phyloP scores from a whole-genome alignment of 1,140 invertebrate genomes.

The Euura saliciscinereae region DNA sequence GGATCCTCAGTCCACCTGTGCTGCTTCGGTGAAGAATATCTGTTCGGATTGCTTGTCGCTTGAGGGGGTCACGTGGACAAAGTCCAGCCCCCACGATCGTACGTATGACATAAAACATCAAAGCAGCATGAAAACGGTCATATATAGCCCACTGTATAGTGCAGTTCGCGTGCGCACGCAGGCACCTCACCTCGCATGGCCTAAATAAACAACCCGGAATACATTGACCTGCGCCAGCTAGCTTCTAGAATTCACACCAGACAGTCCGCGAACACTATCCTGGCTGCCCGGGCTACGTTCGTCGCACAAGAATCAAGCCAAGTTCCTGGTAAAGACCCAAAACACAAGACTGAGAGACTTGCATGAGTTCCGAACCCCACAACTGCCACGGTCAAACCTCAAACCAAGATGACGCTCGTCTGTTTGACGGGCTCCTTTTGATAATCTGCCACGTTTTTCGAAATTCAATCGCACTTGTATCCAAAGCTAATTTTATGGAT shows the following conservation, averaged over 20 bases:
- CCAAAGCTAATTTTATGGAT: too few relatives aligned
- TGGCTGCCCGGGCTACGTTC: neutral
- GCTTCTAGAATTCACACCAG: neutral
- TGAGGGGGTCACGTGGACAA: neutral
- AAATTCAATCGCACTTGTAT: too few relatives aligned
- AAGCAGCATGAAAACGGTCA: neutral
- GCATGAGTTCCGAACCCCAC: neutral
- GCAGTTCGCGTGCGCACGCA: slow-evolving; percentile 28
- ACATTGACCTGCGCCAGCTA: slow-evolving; percentile 50
- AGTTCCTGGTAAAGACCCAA: neutral
- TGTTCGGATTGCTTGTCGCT: neutral
- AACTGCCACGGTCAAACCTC: neutral
- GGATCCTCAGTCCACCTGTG: too few relatives aligned
- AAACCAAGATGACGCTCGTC: neutral
- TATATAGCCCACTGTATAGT: neutral
- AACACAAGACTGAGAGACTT: neutral
- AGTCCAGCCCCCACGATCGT: neutral
- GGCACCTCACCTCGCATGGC: slow-evolving; percentile 57
- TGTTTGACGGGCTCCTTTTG: too few relatives aligned
- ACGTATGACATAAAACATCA: neutral
- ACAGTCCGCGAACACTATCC: neutral
- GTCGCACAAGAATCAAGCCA: neutral
- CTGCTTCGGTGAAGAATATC: too few relatives aligned
- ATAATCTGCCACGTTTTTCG: too few relatives aligned
- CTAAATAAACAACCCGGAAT: slow-evolving; percentile 63